phyloP scores from a whole-genome alignment of 2,797 vertebrate genomes.

The Hephaestus fuliginosus region DNA sequence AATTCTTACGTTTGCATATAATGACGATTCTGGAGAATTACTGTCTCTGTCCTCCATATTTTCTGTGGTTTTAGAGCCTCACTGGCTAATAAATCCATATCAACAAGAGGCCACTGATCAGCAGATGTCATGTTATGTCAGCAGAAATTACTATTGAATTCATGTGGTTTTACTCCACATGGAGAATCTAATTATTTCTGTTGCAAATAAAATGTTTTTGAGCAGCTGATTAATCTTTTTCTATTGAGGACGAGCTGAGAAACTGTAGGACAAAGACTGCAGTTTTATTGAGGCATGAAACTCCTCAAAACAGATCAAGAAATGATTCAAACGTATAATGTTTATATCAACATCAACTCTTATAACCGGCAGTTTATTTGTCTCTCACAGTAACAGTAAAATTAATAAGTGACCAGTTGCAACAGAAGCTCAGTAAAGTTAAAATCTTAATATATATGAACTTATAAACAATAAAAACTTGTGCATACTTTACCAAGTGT shows the following conservation, averaged over 20 bases:
- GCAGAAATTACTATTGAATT: background rate
- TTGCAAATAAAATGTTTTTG: background rate
- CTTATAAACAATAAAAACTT: background rate
- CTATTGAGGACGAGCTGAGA: background rate
- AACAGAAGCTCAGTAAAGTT: background rate
- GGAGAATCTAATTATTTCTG: background rate
- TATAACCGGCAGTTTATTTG: background rate
- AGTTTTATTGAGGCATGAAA: background rate
- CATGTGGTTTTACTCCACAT: background rate
- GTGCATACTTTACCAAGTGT: background rate
- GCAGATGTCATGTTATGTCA: background rate
- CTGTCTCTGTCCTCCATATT: background rate
- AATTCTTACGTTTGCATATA: background rate
- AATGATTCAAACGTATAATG: background rate
- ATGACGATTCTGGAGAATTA: background rate
- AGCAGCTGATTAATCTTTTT: background rate
- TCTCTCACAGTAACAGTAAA: background rate
- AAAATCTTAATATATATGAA: too few relatives aligned
- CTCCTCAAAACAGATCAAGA: background rate
- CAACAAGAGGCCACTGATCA: slow-evolving; percentile 1
- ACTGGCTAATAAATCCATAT: background rate
- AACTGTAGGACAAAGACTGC: background rate
- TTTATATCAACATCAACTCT: background rate
- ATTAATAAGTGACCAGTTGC: background rate
- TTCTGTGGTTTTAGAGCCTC: background rate